A percentile compares a stretch with the other conserved stretches of the same genome.
phyloP scores from a whole-genome alignment of 2,113 vertebrate species.

The Syngnathoides biaculeatus region DNA sequence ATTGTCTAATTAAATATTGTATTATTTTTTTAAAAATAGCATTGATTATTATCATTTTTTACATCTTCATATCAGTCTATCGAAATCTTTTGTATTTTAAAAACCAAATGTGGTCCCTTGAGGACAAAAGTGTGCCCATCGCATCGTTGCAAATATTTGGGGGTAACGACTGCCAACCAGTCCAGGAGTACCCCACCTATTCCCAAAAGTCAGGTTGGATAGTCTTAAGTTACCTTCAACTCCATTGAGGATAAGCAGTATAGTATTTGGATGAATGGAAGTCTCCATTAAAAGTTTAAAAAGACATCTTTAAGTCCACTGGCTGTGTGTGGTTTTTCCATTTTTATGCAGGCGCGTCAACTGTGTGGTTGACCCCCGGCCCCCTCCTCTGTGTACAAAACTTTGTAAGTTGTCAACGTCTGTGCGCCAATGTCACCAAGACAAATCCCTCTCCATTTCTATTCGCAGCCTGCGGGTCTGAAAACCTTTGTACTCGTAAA shows the following conservation, averaged over 20 bases:
- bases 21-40: too few species aligned
- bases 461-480: conserved; percentile 7
- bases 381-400: not conserved
- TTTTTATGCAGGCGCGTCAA: not conserved
- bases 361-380: not conserved
- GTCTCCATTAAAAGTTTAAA: not conserved
- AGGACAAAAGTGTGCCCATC: too few species aligned
- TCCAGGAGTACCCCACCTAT: too few species aligned
- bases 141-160: too few species aligned
- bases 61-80: too few species aligned
- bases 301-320: not conserved
- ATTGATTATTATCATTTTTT: too few species aligned
- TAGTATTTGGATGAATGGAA: not conserved
- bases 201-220: too few species aligned
- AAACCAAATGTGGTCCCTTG: too few species aligned
- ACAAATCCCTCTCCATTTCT: conserved; percentile 39
- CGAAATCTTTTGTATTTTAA: too few species aligned
- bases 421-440: conserved; percentile 40
- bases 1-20: too few species aligned
- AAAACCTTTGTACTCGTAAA: conserved; percentile 2
- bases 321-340: not conserved
- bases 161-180: too few species aligned
- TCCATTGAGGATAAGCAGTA: not conserved
- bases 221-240: not conserved
- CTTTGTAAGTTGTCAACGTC: conserved; percentile 29